phyloP scores from a whole-genome alignment of 2,113 vertebrate species.

The Chiloscyllium plagiosum region DNA sequence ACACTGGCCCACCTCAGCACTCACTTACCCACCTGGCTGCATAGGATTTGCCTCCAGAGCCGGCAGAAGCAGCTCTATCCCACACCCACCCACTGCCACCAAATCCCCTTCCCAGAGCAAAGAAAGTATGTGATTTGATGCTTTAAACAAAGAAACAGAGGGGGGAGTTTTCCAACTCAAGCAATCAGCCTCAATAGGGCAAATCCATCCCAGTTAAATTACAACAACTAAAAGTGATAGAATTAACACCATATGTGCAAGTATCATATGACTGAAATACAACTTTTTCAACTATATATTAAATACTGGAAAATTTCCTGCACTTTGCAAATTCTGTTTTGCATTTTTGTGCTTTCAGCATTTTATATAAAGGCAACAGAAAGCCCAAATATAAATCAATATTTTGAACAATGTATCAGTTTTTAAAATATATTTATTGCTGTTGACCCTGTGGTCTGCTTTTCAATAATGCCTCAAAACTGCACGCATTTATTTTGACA shows the following conservation, averaged over 20 bases:
- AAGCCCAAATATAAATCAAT: not conserved
- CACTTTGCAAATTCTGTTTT: not conserved
- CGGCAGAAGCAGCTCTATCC: not conserved
- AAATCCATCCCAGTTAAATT: not conserved
- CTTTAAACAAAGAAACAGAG: not conserved
- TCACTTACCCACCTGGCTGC: too few relatives aligned
- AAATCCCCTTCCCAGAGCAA: too few relatives aligned
- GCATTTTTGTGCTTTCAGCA: not conserved
- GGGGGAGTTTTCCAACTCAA: not conserved
- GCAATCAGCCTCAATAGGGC: not conserved
- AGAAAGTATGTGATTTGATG: too few relatives aligned
- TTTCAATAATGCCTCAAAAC: not conserved
- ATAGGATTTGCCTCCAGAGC: not conserved
- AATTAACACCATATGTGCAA: not conserved
- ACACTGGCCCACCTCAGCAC: too few relatives aligned
- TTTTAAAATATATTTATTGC: not conserved
- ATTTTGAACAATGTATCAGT: not conserved
- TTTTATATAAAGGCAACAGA: not conserved
- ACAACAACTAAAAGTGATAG: not conserved
- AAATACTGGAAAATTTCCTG: not conserved
- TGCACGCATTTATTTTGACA: not conserved
- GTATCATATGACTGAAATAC: not conserved
- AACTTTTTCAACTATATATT: not conserved
- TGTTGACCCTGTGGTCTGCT: not conserved
- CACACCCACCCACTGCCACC: too few relatives aligned